Evolutionary conservation across 1,140 invertebrate genomes (phyloP), one percentile per base, ranked within the genome.

Genomic region (Drosophila dunni): DNA sequence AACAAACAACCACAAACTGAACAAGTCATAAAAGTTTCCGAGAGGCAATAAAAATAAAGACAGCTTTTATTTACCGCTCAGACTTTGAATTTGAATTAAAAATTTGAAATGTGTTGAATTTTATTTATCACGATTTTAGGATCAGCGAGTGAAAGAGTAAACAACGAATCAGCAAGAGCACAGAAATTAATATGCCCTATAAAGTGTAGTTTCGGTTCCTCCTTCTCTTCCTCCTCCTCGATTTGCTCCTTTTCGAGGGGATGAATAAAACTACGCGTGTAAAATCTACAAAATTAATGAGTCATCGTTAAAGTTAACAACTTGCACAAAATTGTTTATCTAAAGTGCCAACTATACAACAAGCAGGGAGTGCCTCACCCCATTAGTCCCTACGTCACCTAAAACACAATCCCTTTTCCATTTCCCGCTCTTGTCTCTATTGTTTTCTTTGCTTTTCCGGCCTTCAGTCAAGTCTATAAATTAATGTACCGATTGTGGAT

Each of bases 241-340:
- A 11, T 3, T 7, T 5, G 7, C 13, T 6, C 34, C 8, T 10
- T 9, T 3, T 0, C 29, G n/a, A 15, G 10, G 42, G 42, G 5
- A 36, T 45, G 65, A 61, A 72, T 67, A 66, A 72, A 78, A 62
- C 64, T 64, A 38, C 74, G 51, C 76, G 66, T 76, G 82, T 42
- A 58, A 66, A 75, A 81, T 90, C 66, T 81, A 79, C 68, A 67
- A 81, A 86, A 90, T 90, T 90, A 90, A 90, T 90, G 85, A 90
- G 86, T 90, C 85, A 90, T 90, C 85, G 85, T 90, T 85, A 90
- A 90, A 90, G 81, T 85, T 90, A 90, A 90, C 85, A 90, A 90
- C 85, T 90, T 90, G 86, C 80, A 76, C 77, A 85, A 90, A 90
- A 90, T 90, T 90, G 85, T 90, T 90, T 90, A 90, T 90, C 85